Evolutionary conservation across 2,888 invertebrate genomes (phyloP), one percentile per base, ranked within the genome.

Genomic region (Brachynemurus nebulosus): DNA sequence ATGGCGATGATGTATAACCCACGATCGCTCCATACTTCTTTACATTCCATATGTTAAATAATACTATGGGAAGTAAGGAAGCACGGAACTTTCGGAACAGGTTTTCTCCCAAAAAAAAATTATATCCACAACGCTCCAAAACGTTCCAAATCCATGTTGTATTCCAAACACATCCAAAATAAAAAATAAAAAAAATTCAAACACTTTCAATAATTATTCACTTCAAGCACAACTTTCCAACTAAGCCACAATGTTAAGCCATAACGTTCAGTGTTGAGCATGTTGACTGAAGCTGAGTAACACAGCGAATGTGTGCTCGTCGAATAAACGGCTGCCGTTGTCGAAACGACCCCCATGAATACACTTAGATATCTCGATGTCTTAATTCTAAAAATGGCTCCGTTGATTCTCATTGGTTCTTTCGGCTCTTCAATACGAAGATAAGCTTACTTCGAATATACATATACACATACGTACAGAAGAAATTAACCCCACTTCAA

Each of bases 61-160:
- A 66, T 72, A 81, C 82, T 88, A 86, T 86, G 86, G 86, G 84
- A 86, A 86, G 86, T 86, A 86, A 86, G 83, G 86, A 88, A 88
- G 88, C 83, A 88, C 85, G 86, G 86, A 83, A 82, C 83, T 77
- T 70, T 72, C 74, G 70, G n/a, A n/a, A 71, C 65, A 70, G 70
- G 73, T 70, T 64, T 58, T 41, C 43, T 21, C 44, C 46, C 36
- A 47, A 49, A 47, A 6, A 7, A 30, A 4, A 30, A 11, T 30
- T n/a, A 12, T 30, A n/a, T 30, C 14, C n/a, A 30, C n/a, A 30
- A 30, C 30, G 14, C 30, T 30, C 14, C 11, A 11, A 4, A 27
- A n/a, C 4, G n/a, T 30, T 30, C n/a, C 27, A n/a, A 27, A 27
- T 12, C 12, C 27, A 27, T 12, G 11, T n/a, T 12, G 12, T 17